Conservation (phyloP, 2,113 vertebrate species). For the Lophius piscatorius region DNA sequence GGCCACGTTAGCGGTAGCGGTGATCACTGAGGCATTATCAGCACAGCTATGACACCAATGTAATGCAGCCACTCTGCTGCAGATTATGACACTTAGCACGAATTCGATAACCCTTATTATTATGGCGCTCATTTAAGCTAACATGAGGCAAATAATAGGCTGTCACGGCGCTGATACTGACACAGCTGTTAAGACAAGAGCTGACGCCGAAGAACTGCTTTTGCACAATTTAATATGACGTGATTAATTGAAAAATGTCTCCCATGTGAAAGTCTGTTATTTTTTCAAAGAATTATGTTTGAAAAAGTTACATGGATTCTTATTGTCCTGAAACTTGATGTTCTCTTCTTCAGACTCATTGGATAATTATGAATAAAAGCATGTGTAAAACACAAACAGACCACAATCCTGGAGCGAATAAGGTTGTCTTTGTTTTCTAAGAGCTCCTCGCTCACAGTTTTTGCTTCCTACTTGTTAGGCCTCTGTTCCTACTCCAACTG, state of each 20-base stretch:
- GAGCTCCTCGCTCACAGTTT: slow-evolving; percentile 27
- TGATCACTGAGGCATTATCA: slow-evolving; percentile 63
- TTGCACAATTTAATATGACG: slow-evolving; percentile 51
- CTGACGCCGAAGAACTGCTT: slow-evolving; percentile 55
- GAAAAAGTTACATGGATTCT: slow-evolving; percentile 51
- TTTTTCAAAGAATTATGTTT: slow-evolving; percentile 51
- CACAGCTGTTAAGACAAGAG: slow-evolving; percentile 63
- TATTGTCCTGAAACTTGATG: slow-evolving; percentile 28
- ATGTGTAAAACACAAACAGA: slow-evolving; percentile 5
- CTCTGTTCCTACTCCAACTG: slow-evolving; percentile 44
- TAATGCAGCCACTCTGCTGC: slow-evolving; percentile 52
- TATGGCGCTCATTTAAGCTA: slow-evolving; percentile 63
- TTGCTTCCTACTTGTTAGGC: slow-evolving; percentile 55
- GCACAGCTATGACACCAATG: slow-evolving; percentile 46
- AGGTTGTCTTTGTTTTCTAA: slow-evolving; percentile 28
- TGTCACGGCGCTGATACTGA: slow-evolving; percentile 53
- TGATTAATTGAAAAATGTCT: slow-evolving; percentile 59
- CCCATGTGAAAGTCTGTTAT: slow-evolving; percentile 52
- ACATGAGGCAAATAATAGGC: slow-evolving; percentile 66
- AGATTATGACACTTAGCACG: slow-evolving; percentile 66
- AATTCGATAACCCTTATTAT: slow-evolving; percentile 69
- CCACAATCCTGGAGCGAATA: slow-evolving; percentile 44
- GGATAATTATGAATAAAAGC: slow-evolving; percentile 37
- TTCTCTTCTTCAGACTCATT: slow-evolving; percentile 29
- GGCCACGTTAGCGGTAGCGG: slow-evolving; percentile 32